Base-by-base conservation (phyloP, 2,797 vertebrate species). In the Muscicapa comitata region DNA sequence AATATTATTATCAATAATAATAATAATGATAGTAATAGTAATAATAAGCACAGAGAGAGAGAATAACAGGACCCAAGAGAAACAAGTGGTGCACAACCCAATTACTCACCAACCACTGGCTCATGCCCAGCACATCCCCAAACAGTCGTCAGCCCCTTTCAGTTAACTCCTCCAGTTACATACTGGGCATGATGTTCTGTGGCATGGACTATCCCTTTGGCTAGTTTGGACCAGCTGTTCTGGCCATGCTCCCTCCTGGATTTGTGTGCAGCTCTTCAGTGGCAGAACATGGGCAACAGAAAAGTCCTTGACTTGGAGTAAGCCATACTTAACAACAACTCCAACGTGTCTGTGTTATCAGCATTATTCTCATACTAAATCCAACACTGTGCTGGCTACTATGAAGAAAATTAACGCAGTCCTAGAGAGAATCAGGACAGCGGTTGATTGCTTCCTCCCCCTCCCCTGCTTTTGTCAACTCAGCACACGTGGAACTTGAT, bases 111-210 rank as follows among this genome's bases (percentile, higher is more conserved):
- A 72, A 10, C 40, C 15, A 20, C 10, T 35, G 38, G 31, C 45
- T 3, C 14, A 51, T 58, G 33, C 10, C n/a, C 51, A 45, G 13
- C 13, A 18, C 0, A 0, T 57, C 14, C 35, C n/a, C 20, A 33
- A 47, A 14, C 1, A 55, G 10, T 17, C 0, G 0, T 29, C 35
- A 50, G 38, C 4, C 17, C 45, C 21, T 58, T 65, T 31, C 26
- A 35, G 14, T 18, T 45, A 71, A 35, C 26, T 47, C 29, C 4
- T 23, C 9, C 38, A 28, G 7, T 72, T 53, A 35, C 16, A 17
- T 47, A 17, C 45, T 12, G 29, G 58, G 29, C 6, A 71, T 35
- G 45, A 35, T 28, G 21, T 18, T 19, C 45, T 35, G 1, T 47
- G 51, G 58, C 21, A 42, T 24, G 16, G 33, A 71, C 53, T 65